Evolutionary conservation across 2,797 vertebrate genomes (phyloP), one percentile per base, ranked within the genome.

Genomic region (Gobio occitaniae): DNA sequence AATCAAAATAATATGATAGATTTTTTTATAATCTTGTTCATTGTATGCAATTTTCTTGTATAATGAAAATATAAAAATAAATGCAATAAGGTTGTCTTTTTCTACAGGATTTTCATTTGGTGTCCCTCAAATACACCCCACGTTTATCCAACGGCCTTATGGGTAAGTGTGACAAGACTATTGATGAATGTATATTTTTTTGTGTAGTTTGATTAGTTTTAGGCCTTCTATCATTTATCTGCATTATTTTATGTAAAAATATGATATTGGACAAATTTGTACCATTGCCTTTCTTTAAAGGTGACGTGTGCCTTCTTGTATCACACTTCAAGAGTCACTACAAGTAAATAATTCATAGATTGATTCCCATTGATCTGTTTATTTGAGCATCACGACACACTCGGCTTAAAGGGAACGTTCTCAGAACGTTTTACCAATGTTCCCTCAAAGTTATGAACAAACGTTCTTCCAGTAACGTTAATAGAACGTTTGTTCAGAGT

Each of bases 121-220:
- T 63, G 94, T 99, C 86, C 97, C 97, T 89, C 98, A 99, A 86
- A 97, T 99, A 92, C 98, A 99, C 91, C 97, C 98, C 17, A 97
- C 98, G n/a, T 98, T 99, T 92, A 97, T 99, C 93, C 98, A 99
- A 89, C 97, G 98, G 93, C 97, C 97, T 90, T 99, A 98, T 74
- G 98, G 98, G 98, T 99, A 97, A 94, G 97, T 97, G 17, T 59
- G 32, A 72, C 36, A 21, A 29, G 2, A 32, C 41, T 38, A 63
- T 4, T 52, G 2, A 48, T 25, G 13, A 29, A 1, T 70, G 12
- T 25, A 3, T 44, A 7, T 54, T 74, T 32, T 12, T 70, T 52
- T 52, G 5, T 71, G 8, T 61, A 52, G 1, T 44, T 41, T 29
- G 15, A 56, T 41, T 38, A 19, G 4, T 65, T 76, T 21, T 61